Conservation (phyloP, 2,113 vertebrate genomes). For the Condylura cristata region DNA sequence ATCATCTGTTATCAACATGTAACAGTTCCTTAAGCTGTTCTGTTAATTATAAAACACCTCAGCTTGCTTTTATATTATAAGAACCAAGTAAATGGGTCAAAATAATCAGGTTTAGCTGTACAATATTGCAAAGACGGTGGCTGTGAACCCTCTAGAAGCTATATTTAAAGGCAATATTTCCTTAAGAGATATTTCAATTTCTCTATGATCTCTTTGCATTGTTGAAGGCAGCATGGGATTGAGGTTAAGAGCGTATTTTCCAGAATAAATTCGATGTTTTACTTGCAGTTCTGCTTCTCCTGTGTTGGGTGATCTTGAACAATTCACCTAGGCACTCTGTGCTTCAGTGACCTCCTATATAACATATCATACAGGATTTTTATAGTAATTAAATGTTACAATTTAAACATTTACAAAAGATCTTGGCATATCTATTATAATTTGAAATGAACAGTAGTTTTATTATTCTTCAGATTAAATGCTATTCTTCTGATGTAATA, state of each 20-base stretch:
- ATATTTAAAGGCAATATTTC: neutral
- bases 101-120: neutral
- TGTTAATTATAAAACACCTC: neutral
- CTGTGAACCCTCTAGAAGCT: neutral
- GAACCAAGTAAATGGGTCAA: neutral
- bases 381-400: neutral
- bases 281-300: neutral
- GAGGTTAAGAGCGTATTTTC: neutral
- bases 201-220: neutral
- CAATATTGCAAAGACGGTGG: neutral
- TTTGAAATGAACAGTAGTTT: neutral
- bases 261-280: neutral
- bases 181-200: neutral
- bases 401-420: neutral
- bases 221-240: neutral
- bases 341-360: neutral
- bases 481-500: neutral
- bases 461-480: too few species aligned
- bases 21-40: neutral
- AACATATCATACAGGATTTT: neutral
- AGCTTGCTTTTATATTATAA: neutral
- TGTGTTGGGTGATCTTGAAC: neutral
- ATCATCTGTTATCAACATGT: neutral
- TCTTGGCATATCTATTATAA: neutral
- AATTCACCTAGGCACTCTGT: neutral